phyloP scores from a whole-genome alignment of 2,888 invertebrate species.

The Orchesellides sinensis region DNA sequence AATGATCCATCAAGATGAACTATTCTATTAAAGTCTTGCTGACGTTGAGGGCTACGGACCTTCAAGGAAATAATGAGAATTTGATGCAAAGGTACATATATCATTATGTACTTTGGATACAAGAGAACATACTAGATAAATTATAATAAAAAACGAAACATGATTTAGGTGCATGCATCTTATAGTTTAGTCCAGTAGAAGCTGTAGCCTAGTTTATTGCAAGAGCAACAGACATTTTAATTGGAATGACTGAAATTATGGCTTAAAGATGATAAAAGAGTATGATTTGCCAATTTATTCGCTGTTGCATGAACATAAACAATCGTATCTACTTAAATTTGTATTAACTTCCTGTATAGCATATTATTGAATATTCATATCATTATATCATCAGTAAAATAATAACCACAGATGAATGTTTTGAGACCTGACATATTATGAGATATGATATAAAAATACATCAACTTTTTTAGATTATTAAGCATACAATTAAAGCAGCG shows the following conservation, averaged over 20 bases:
- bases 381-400: neutral
- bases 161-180: neutral
- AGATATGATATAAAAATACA: too few species aligned
- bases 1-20: neutral
- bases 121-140: too few species aligned
- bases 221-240: neutral
- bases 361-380: neutral
- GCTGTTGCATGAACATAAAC: neutral
- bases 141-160: too few species aligned
- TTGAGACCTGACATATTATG: too few species aligned
- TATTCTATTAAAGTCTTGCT: neutral
- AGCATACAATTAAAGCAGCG: too few species aligned
- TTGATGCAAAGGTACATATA: neutral
- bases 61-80: neutral
- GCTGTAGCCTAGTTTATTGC: constrained; percentile 14
- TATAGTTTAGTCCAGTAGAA: constrained; percentile 17
- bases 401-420: too few species aligned
- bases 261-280: neutral
- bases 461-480: too few species aligned
- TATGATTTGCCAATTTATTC: constrained; percentile 5
- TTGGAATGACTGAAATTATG: neutral
- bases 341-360: neutral
- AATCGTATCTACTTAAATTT: neutral
- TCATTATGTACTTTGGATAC: neutral
- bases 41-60: constrained; percentile 6